These are phyloP conservation scores for Pyxicephalus adspersus DNA, from an alignment of 2,113 vertebrate species.

Conservation along the genomic window DNA sequence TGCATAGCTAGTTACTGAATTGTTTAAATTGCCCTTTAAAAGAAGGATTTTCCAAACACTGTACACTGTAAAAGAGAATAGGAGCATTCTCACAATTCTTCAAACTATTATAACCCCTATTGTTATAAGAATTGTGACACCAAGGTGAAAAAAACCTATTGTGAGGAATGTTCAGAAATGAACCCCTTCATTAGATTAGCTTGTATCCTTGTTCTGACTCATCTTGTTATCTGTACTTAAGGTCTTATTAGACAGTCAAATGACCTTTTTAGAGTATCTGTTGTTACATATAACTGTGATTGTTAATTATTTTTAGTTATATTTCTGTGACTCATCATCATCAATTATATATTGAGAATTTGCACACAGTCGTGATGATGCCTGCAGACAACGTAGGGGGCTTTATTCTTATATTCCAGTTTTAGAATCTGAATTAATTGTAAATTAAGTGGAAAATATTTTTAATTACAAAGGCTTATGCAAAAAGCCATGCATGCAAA, in stretches of 20 bases:
- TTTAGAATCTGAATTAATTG: no score
- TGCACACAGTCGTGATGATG: not conserved
- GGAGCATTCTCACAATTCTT: not conserved
- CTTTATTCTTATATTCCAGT: not conserved
- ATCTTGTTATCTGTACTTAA: conserved; percentile 2
- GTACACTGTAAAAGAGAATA: not conserved
- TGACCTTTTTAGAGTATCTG: conserved; percentile 23
- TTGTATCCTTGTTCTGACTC: conserved; percentile 31
- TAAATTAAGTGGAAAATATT: no score
- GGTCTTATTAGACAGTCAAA: conserved; percentile 15
- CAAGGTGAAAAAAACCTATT: conserved; percentile 14
- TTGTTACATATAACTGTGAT: conserved; percentile 32
- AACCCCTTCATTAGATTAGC: conserved; percentile 34
- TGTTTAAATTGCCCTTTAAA: not conserved
- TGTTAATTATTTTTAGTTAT: not conserved
- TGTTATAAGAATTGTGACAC: conserved; percentile 1
- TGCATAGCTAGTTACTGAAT: no score
- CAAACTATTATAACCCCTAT: not conserved
- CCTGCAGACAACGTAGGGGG: not conserved
- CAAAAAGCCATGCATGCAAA: no score
- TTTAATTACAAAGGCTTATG: not conserved
- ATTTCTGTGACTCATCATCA: not conserved
- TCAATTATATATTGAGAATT: conserved; percentile 9
- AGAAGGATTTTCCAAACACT: conserved; percentile 15
- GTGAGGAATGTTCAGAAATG: not conserved